phyloP scores from a whole-genome alignment of 1,140 invertebrate species.

The Glossosoma conforme region DNA sequence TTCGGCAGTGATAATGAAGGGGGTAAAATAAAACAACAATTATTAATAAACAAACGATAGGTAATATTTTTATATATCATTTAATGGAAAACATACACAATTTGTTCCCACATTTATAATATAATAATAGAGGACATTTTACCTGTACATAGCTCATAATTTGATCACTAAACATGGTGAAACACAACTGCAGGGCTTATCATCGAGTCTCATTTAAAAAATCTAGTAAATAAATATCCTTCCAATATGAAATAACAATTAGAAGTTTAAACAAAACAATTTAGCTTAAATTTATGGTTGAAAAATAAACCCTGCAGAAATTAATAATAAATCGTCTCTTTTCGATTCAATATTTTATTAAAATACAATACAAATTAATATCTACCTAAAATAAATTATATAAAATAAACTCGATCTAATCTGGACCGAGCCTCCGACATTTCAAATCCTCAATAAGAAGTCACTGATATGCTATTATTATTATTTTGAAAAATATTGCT shows the following conservation, averaged over 20 bases:
- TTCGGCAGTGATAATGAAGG: not conserved
- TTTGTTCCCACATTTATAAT: constrained; percentile 30
- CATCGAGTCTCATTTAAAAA: not conserved
- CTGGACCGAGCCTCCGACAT: too few relatives aligned
- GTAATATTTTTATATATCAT: constrained; percentile 26
- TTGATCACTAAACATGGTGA: constrained; percentile 16
- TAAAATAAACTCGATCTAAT: constrained; percentile 1
- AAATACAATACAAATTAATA: constrained; percentile 9
- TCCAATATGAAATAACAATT: constrained; percentile 9
- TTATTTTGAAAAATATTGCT: constrained; percentile 18
- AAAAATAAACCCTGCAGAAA: constrained; percentile 2
- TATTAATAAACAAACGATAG: constrained; percentile 22
- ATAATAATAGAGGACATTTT: constrained; percentile 20
- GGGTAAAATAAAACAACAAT: not conserved
- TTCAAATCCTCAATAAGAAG: not conserved
- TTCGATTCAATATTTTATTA: constrained; percentile 6
- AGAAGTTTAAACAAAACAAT: not conserved
- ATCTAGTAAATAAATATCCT: constrained; percentile 5
- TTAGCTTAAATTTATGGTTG: too few relatives aligned
- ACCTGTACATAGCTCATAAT: constrained; percentile 28
- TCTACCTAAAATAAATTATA: constrained; percentile 19
- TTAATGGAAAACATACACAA: constrained; percentile 32
- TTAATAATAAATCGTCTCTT: constrained; percentile 2
- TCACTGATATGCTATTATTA: constrained; percentile 9
- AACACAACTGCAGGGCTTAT: constrained; percentile 3